phyloP scores from a whole-genome alignment of 2,888 invertebrate species.

The Netelia fuscicornis region DNA sequence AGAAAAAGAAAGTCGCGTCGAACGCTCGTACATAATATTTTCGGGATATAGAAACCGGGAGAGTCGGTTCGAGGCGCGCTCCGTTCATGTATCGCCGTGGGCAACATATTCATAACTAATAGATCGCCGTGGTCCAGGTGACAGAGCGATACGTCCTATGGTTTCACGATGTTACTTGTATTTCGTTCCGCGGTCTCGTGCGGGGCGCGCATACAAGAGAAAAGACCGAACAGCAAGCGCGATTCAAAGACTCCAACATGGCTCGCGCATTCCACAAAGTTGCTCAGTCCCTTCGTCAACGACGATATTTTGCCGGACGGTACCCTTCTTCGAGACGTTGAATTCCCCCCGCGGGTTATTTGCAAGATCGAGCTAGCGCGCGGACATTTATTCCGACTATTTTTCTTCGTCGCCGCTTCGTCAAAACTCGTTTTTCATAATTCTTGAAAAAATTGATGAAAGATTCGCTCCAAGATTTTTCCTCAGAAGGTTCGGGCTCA shows the following conservation, averaged over 20 bases:
- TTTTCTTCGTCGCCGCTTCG: not conserved
- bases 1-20: slow-evolving; percentile 55
- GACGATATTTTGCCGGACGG: slow-evolving; percentile 44
- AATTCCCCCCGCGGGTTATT: not conserved
- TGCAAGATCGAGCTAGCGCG: not conserved
- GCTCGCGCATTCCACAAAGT: slow-evolving; percentile 80
- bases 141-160: slow-evolving; percentile 83
- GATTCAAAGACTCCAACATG: slow-evolving; percentile 72
- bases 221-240: slow-evolving; percentile 58
- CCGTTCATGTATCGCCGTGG: slow-evolving; percentile 83
- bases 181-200: slow-evolving; percentile 51
- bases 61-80: slow-evolving; percentile 69
- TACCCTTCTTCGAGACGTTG: not conserved
- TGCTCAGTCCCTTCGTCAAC: slow-evolving; percentile 68
- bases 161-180: slow-evolving; percentile 78
- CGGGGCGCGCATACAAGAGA: slow-evolving; percentile 58
- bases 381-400: not conserved
- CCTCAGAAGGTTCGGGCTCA: too few relatives aligned
- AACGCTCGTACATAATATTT: slow-evolving; percentile 79
- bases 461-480: too few relatives aligned
- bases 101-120: slow-evolving; percentile 84
- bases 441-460: too few relatives aligned
- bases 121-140: slow-evolving; percentile 83
- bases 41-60: slow-evolving; percentile 71
- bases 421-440: too few relatives aligned